phyloP scores from a whole-genome alignment of 1,140 invertebrate genomes.

The Bemisia tabaci region DNA sequence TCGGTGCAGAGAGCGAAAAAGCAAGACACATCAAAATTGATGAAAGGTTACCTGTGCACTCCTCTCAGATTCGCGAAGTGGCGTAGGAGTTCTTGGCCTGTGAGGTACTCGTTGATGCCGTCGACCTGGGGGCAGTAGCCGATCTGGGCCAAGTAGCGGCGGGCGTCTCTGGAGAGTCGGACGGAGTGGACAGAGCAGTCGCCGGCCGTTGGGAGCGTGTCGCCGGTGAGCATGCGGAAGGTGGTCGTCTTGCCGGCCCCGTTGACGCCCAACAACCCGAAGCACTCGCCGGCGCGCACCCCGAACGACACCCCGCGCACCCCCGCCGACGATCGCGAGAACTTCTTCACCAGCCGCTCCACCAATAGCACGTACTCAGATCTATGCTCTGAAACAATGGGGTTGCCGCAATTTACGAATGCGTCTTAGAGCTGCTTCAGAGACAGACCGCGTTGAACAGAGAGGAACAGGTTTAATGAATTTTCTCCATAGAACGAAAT shows the following conservation, averaged over 20 bases:
- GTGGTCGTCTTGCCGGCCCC: slow-evolving; percentile 73
- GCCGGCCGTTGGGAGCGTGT: slow-evolving; percentile 15
- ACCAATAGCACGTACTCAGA: too few species aligned
- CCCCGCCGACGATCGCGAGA: slow-evolving; percentile 31
- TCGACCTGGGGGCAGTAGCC: slow-evolving; percentile 77
- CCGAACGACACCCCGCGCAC: slow-evolving; percentile 56
- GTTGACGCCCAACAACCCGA: slow-evolving; percentile 78
- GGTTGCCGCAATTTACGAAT: too few species aligned
- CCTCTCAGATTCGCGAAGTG: slow-evolving; percentile 65
- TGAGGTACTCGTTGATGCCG: slow-evolving; percentile 65
- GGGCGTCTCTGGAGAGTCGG: neutral
- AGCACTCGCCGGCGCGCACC: slow-evolving; percentile 65
- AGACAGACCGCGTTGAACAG: too few species aligned
- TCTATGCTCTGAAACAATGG: too few species aligned
- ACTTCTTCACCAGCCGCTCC: slow-evolving; percentile 20
- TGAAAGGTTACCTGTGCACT: too few species aligned
- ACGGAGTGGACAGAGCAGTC: slow-evolving; percentile 14
- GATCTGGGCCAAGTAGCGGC: slow-evolving; percentile 38
- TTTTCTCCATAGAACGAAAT: too few species aligned
- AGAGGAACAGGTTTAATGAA: too few species aligned
- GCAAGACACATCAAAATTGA: too few species aligned
- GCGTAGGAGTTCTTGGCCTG: slow-evolving; percentile 57
- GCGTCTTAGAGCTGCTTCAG: too few species aligned
- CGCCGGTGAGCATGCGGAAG: slow-evolving; percentile 79
- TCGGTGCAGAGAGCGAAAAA: too few species aligned